phyloP scores from a whole-genome alignment of 35 echinoderm and acorn worm genomes.

The Anneissia japonica region DNA sequence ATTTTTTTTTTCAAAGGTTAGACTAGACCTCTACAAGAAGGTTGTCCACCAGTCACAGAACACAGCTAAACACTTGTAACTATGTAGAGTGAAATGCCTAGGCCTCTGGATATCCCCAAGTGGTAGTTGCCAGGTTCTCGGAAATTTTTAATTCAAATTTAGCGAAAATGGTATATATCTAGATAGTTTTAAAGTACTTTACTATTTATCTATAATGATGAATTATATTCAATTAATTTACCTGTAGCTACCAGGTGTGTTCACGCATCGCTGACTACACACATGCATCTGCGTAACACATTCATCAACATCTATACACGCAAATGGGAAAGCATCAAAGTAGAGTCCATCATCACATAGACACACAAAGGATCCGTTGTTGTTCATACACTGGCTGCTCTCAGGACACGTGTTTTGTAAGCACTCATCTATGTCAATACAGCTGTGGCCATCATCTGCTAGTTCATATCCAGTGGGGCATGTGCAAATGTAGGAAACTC shows the following conservation, averaged over 20 bases:
- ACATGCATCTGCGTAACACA: not conserved
- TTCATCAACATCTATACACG: conserved; percentile 32
- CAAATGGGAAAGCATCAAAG: not conserved
- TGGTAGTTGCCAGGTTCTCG: too few relatives aligned
- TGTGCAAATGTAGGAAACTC: not conserved
- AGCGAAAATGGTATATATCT: too few relatives aligned
- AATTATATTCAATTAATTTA: too few relatives aligned
- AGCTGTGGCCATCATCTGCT: not conserved
- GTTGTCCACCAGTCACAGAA: too few relatives aligned
- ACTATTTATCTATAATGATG: too few relatives aligned
- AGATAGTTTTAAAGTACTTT: too few relatives aligned
- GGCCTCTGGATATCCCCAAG: too few relatives aligned
- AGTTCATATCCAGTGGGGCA: not conserved
- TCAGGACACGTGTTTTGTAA: conserved; percentile 1
- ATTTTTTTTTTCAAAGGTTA: too few relatives aligned
- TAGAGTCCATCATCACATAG: not conserved
- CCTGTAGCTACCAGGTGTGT: conserved; percentile 25
- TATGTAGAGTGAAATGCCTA: too few relatives aligned
- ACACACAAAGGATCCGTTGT: conserved; percentile 8
- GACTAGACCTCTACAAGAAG: too few relatives aligned
- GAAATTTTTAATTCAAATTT: too few relatives aligned
- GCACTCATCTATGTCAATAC: conserved; percentile 17
- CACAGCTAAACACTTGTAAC: too few relatives aligned
- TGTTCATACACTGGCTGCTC: not conserved
- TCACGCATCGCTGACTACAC: conserved; percentile 38